These are phyloP conservation scores for Himantopus leucocephalus DNA, from an alignment of 2,113 vertebrate species.

Conservation along the genomic window DNA sequence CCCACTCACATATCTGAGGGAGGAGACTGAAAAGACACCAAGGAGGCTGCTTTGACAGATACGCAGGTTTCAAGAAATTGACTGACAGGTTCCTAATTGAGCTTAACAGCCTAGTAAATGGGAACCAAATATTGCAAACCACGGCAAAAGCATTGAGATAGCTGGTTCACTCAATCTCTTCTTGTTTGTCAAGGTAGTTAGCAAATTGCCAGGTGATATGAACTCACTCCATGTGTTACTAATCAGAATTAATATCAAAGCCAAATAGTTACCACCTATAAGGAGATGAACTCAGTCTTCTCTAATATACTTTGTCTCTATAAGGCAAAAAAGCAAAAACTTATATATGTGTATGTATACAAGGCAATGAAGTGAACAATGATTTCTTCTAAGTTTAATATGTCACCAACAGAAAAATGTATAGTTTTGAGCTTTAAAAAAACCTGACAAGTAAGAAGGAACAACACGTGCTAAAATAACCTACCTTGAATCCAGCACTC, in stretches of 20 bases:
- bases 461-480: background rate
- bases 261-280: background rate
- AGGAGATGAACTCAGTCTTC: background rate
- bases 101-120: slow-evolving; percentile 17
- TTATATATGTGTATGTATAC: background rate
- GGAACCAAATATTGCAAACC: slow-evolving; percentile 20
- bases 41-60: slow-evolving; percentile 5
- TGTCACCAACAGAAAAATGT: background rate
- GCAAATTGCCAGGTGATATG: background rate
- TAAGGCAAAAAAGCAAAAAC: background rate
- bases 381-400: background rate
- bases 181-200: background rate
- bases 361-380: background rate
- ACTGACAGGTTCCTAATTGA: slow-evolving; percentile 60
- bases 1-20: background rate
- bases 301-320: background rate
- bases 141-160: background rate
- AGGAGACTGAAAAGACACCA: slow-evolving; percentile 1
- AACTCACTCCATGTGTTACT: background rate
- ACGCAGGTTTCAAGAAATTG: background rate
- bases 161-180: slow-evolving; percentile 8
- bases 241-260: background rate
- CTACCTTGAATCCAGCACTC: background rate
- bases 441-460: background rate
- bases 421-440: background rate